phyloP scores from a whole-genome alignment of 2,113 vertebrate species.

The Brachyhypopomus occidentalis region DNA sequence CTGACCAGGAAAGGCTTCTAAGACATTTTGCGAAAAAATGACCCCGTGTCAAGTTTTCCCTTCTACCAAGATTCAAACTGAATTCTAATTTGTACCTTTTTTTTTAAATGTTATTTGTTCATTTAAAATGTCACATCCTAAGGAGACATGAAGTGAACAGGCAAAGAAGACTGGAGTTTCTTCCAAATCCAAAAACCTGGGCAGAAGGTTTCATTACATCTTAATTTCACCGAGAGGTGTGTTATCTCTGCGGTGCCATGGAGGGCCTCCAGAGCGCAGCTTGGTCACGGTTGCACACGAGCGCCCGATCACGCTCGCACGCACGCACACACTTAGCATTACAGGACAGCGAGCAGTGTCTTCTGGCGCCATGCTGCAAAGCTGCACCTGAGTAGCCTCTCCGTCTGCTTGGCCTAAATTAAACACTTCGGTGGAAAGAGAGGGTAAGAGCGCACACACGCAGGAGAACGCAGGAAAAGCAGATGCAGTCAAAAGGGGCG shows the following conservation, averaged over 20 bases:
- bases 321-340: slow-evolving; percentile 37
- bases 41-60: background rate
- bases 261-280: slow-evolving; percentile 37
- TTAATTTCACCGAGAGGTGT: slow-evolving; percentile 53
- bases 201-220: slow-evolving; percentile 51
- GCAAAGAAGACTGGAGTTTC: slow-evolving; percentile 12
- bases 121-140: slow-evolving; percentile 47
- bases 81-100: background rate
- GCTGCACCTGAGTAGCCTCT: slow-evolving; percentile 35
- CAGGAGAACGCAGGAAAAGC: background rate
- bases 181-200: slow-evolving; percentile 46
- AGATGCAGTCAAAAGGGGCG: background rate
- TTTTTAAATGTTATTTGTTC: background rate
- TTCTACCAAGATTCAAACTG: background rate
- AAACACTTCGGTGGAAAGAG: slow-evolving; percentile 21
- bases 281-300: slow-evolving; percentile 41
- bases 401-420: slow-evolving; percentile 48
- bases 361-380: slow-evolving; percentile 38
- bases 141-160: slow-evolving; percentile 31
- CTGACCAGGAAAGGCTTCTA: slow-evolving; percentile 11
- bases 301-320: slow-evolving; percentile 30
- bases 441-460: slow-evolving; percentile 7
- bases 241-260: slow-evolving; percentile 46
- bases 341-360: slow-evolving; percentile 36
- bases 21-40: slow-evolving; percentile 3